Conservation (phyloP, 2,113 vertebrate species). For the Macrotus californicus region DNA sequence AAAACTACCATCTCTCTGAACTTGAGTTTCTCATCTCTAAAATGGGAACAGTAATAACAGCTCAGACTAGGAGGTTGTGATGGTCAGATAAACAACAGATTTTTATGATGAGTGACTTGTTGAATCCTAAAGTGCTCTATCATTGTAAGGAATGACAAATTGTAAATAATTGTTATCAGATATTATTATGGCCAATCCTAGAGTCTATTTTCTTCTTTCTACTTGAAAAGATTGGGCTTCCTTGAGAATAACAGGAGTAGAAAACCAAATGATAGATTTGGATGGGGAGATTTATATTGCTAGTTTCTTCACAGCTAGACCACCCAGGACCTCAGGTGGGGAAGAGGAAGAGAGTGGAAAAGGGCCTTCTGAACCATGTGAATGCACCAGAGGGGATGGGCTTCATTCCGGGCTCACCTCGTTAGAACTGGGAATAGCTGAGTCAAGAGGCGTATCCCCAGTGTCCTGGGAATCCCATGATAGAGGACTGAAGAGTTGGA, state of each 20-base stretch:
- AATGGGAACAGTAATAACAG: not conserved
- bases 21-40: not conserved
- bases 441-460: not conserved
- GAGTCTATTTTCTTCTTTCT: not conserved
- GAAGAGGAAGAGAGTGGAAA: not conserved
- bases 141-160: not conserved
- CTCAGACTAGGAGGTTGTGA: not conserved
- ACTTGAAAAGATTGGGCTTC: not conserved
- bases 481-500: no score
- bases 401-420: not conserved
- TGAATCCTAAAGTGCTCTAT: not conserved
- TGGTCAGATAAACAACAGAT: not conserved
- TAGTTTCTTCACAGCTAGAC: not conserved
- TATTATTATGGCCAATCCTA: not conserved
- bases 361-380: not conserved
- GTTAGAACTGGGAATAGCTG: not conserved
- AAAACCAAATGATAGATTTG: not conserved
- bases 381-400: no score
- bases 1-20: not conserved
- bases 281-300: not conserved
- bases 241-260: not conserved
- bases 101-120: not conserved
- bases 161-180: not conserved
- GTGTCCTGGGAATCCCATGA: not conserved
- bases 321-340: not conserved